These are phyloP conservation scores for Myotis vivesi DNA, from an alignment of 2,797 vertebrate species.

Conservation along the genomic window DNA sequence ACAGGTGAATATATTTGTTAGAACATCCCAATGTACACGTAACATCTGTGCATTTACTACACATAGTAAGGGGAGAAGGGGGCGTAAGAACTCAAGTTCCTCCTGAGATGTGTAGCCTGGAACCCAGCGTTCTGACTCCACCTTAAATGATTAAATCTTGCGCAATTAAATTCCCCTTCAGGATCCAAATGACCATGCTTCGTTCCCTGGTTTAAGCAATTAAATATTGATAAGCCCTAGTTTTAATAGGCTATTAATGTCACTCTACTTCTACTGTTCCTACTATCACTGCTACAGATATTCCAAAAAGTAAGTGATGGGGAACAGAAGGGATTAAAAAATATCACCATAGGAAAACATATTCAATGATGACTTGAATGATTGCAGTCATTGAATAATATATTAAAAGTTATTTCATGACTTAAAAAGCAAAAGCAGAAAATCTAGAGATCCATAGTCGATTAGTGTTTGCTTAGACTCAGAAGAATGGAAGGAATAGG, in stretches of 20 bases:
- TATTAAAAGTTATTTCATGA: conserved; percentile 8
- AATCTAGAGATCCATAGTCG: not conserved
- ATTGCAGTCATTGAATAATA: not conserved
- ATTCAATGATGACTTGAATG: not conserved
- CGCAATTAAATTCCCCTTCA: not conserved
- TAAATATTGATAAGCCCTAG: not conserved
- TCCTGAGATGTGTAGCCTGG: not conserved
- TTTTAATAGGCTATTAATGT: not conserved
- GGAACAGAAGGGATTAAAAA: not conserved
- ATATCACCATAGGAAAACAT: not conserved
- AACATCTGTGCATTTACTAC: not conserved
- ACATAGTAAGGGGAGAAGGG: not conserved
- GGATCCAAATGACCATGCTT: not conserved
- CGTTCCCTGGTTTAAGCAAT: conserved; percentile 15
- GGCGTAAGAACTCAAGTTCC: not conserved
- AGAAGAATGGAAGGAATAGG: not conserved
- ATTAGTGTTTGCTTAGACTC: not conserved
- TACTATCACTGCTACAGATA: not conserved
- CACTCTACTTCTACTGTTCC: not conserved
- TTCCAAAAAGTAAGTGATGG: not conserved
- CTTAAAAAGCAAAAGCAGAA: conserved; percentile 8
- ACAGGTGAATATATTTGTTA: not conserved
- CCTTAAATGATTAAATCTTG: conserved; percentile 16
- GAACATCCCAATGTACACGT: not conserved
- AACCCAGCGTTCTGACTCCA: not conserved